Conservation (phyloP, 2,888 invertebrate species). For the Zelleria hepariella region DNA sequence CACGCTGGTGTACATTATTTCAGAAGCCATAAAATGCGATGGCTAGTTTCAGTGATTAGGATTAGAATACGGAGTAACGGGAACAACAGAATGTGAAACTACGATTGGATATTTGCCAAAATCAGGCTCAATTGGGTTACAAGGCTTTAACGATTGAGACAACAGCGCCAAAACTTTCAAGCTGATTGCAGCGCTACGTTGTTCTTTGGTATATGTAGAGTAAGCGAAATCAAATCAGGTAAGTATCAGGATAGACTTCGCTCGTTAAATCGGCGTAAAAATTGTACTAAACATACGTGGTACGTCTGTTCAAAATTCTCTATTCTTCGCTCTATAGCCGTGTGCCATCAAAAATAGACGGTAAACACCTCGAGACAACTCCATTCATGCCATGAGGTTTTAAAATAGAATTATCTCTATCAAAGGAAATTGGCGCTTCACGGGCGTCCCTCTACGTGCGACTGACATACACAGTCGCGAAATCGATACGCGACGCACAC, state of each 20-base stretch:
- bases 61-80: too few species aligned
- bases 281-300: too few species aligned
- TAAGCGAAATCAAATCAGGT: too few species aligned
- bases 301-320: not conserved
- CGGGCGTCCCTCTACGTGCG: conserved; percentile 39
- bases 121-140: not conserved
- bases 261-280: too few species aligned
- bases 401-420: conserved; percentile 48
- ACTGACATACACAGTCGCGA: conserved; percentile 57
- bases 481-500: conserved; percentile 67
- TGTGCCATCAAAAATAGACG: not conserved
- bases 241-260: too few species aligned
- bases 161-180: too few species aligned
- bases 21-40: too few species aligned
- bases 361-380: conserved; percentile 18
- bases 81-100: not conserved
- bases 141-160: too few species aligned
- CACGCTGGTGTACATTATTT: too few species aligned
- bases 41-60: too few species aligned
- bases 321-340: not conserved
- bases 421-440: conserved; percentile 26
- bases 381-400: conserved; percentile 38
- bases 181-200: too few species aligned
- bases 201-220: too few species aligned
- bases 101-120: not conserved